phyloP scores from a whole-genome alignment of 2,888 invertebrate genomes.

The Sesia apiformis region DNA sequence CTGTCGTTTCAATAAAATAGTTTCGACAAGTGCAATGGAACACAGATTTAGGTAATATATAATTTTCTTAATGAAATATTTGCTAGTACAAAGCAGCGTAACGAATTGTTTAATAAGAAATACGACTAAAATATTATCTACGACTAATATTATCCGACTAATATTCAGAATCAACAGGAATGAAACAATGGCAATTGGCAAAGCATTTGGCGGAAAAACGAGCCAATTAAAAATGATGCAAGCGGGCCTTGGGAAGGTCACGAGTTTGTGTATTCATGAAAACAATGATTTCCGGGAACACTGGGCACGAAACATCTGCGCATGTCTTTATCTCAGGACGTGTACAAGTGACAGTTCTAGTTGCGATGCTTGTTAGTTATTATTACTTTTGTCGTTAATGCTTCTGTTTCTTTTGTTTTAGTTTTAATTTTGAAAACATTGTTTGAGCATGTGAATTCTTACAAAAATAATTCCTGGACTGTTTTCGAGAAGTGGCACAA shows the following conservation, averaged over 20 bases:
- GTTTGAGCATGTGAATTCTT: too few relatives aligned
- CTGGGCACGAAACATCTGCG: conserved; percentile 43
- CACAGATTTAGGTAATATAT: too few relatives aligned
- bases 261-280: conserved; percentile 26
- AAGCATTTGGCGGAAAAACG: background rate
- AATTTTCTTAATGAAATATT: too few relatives aligned
- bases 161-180: background rate
- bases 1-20: too few relatives aligned
- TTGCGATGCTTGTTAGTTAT: conserved; percentile 9
- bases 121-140: background rate
- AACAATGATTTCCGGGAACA: conserved; percentile 48
- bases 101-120: too few relatives aligned
- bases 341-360: conserved; percentile 29
- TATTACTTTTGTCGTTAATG: conserved; percentile 3
- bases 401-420: background rate
- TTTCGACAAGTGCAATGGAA: too few relatives aligned
- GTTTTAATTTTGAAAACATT: background rate
- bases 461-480: too few relatives aligned
- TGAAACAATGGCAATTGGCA: background rate
- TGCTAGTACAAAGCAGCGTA: too few relatives aligned
- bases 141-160: background rate
- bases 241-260: conserved; percentile 41
- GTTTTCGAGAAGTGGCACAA: too few relatives aligned
- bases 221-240: conserved; percentile 25
- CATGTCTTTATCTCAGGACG: conserved; percentile 52